phyloP scores from a whole-genome alignment of 2,888 invertebrate genomes.

The Eueremaeus valkanovi region DNA sequence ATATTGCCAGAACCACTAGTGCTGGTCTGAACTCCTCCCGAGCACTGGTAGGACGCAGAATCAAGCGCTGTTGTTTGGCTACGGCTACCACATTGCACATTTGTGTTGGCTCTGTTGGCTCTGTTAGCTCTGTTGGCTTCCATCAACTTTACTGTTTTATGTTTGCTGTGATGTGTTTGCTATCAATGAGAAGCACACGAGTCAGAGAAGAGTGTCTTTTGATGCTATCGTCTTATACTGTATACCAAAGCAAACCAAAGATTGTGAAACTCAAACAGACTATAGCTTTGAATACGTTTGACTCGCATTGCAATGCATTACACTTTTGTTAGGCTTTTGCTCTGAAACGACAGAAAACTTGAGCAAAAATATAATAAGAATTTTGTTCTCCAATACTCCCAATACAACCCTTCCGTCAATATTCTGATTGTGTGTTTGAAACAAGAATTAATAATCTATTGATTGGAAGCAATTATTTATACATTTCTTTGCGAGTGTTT shows the following conservation, averaged over 20 bases:
- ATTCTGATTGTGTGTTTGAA: too few relatives aligned
- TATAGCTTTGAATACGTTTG: slow-evolving; percentile 22
- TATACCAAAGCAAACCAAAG: too few relatives aligned
- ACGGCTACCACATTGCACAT: slow-evolving; percentile 10
- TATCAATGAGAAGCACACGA: slow-evolving; percentile 24
- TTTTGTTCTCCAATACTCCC: neutral
- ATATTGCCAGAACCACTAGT: neutral
- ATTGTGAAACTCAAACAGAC: too few relatives aligned
- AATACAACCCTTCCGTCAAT: too few relatives aligned
- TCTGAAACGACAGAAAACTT: neutral
- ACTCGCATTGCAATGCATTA: slow-evolving; percentile 1
- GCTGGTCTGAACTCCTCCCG: neutral
- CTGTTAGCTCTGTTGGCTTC: too few relatives aligned
- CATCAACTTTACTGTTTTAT: neutral
- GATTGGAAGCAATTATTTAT: too few relatives aligned
- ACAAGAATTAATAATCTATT: too few relatives aligned
- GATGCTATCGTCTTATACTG: slow-evolving; percentile 3
- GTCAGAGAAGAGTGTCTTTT: slow-evolving; percentile 26
- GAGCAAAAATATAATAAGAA: neutral
- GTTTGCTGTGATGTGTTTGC: slow-evolving; percentile 33
- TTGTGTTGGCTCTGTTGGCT: too few relatives aligned
- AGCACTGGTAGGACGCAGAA: neutral
- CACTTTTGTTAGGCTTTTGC: neutral
- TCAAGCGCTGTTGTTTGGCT: neutral
- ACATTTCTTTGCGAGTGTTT: too few relatives aligned